Base-by-base conservation (phyloP, 1,140 invertebrate genomes). In the Neotoxoptera formosana region DNA sequence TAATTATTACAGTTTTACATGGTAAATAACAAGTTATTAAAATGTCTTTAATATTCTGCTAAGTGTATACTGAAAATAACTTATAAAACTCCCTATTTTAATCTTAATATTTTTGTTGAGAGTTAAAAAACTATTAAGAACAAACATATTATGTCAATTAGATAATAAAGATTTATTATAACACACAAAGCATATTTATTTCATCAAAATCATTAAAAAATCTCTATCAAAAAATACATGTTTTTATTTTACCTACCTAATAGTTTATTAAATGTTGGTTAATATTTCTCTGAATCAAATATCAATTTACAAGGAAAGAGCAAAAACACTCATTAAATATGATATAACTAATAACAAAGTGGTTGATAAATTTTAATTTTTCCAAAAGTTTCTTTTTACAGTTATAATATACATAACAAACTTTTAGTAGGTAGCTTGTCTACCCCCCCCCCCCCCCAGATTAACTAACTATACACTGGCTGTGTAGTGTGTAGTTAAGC, bases 71-170 rank as follows among this genome's bases (percentile, higher is more conserved):
- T 76, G 30, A 76, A 76, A n/a, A 76, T 76, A n/a, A 76, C 4
- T 76, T 76, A 2, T 17, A n/a, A 17, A 76, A 76, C 6, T 7
- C 17, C 14, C 11, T 34, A n/a, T 14, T 76, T 11, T 76, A n/a
- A 76, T 76, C n/a, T 76, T 76, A 76, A 76, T 76, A 76, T n/a
- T 76, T 76, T n/a, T 76, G n/a, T 67, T 67, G 60, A 83, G 41
- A 83, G 20, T 7, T 41, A 41, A 83, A 83, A 21, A 23, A 23
- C 81, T 23, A 83, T 83, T 36, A 83, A 83, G 21, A 81, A 81
- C 34, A 36, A 83, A 36, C 34, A 21, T 36, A 83, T 7, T 36
- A 83, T 7, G n/a, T n/a, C n/a, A 76, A 83, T 53, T 83, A 83
- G 36, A 83, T 20, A 83, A 23, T 23, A 36, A 9, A 41, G 21